These are phyloP conservation scores for Mustela nigripes DNA, from an alignment of 2,113 vertebrate genomes.

Conservation along the genomic window DNA sequence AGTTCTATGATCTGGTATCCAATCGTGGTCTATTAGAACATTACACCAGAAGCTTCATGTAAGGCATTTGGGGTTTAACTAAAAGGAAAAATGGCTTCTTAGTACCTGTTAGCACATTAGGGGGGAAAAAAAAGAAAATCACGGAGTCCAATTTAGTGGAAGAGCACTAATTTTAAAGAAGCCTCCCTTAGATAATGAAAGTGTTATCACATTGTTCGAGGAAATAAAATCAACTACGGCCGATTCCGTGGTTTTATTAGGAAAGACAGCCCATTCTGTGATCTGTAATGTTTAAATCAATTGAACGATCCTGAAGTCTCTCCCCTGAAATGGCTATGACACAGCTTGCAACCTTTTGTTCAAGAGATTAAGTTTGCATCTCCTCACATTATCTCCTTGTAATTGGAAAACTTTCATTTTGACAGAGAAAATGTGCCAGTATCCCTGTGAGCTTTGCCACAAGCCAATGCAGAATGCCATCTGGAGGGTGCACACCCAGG, in stretches of 20 bases:
- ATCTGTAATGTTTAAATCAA: conserved; percentile 85
- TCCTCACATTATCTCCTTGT: conserved; percentile 88
- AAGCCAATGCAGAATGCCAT: conserved; percentile 89
- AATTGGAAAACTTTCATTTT: conserved; percentile 90
- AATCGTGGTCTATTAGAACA: not conserved
- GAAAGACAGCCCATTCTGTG: conserved; percentile 79
- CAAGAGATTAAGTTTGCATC: conserved; percentile 89
- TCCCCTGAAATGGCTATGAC: conserved; percentile 85
- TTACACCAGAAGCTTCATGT: not conserved
- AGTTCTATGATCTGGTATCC: not conserved
- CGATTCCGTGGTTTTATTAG: conserved; percentile 78
- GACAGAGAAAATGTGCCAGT: conserved; percentile 89
- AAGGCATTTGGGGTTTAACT: conserved; percentile 2
- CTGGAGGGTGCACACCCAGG: conserved; percentile 86
- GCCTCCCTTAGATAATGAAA: conserved; percentile 1
- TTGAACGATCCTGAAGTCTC: conserved; percentile 84
- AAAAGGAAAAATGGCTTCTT: conserved; percentile 27
- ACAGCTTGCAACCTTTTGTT: conserved; percentile 90
- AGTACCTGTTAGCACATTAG: conserved; percentile 26
- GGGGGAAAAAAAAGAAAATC: not conserved
- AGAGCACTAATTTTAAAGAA: conserved; percentile 53
- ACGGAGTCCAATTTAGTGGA: not conserved
- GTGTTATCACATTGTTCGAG: conserved; percentile 33
- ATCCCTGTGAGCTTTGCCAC: conserved; percentile 87
- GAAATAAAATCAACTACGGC: conserved; percentile 52